Conservation (phyloP, 2,888 invertebrate genomes). For the Platycheirus rosarum region DNA sequence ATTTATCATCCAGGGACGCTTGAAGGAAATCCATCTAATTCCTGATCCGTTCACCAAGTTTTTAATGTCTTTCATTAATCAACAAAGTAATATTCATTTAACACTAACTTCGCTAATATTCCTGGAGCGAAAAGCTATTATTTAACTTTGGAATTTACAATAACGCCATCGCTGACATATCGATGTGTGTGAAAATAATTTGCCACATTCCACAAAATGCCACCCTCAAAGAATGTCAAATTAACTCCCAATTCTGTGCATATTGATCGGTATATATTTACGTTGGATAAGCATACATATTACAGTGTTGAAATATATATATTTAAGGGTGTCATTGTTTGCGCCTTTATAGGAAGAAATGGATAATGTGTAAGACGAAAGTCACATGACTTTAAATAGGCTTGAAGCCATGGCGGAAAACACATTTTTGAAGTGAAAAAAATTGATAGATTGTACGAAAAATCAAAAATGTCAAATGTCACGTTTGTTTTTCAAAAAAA, state of each 20-base stretch:
- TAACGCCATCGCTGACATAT: neutral
- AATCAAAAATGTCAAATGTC: too few relatives aligned
- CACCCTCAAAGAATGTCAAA: neutral
- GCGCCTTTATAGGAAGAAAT: too few relatives aligned
- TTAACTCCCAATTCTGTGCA: conserved; percentile 9
- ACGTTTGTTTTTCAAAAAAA: too few relatives aligned
- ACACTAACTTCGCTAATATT: neutral
- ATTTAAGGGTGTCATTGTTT: conserved; percentile 1
- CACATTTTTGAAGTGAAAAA: too few relatives aligned
- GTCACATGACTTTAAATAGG: too few relatives aligned
- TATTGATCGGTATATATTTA: neutral
- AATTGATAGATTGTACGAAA: too few relatives aligned
- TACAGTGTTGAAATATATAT: conserved; percentile 11
- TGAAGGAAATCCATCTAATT: neutral
- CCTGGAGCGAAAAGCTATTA: conserved; percentile 22
- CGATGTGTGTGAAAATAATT: conserved; percentile 9
- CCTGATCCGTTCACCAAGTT: conserved; percentile 8
- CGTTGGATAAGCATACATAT: neutral
- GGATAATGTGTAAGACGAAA: too few relatives aligned
- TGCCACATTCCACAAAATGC: conserved; percentile 2
- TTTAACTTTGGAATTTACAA: conserved; percentile 32
- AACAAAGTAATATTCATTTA: conserved; percentile 13
- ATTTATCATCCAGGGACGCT: neutral
- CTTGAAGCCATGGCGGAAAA: too few relatives aligned
- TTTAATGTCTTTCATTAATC: conserved; percentile 18